phyloP scores from a whole-genome alignment of 2,888 invertebrate species.

The Melanotus villosus region DNA sequence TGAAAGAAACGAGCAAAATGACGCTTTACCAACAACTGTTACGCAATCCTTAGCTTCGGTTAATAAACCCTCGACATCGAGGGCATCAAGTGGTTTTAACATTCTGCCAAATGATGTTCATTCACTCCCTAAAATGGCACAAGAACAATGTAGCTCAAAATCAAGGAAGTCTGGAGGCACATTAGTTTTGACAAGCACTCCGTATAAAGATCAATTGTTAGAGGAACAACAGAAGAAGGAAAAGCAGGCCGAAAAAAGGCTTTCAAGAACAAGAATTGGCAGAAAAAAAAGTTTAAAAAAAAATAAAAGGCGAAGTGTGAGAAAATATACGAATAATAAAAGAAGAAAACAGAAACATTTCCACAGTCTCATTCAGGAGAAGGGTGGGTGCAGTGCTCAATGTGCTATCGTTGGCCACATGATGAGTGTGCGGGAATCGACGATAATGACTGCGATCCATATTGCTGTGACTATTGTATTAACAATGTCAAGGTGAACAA shows the following conservation, averaged over 20 bases:
- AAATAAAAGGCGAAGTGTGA: background rate
- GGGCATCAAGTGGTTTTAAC: constrained; percentile 2
- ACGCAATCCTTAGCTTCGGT: background rate
- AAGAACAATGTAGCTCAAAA: constrained; percentile 7
- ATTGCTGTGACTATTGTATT: background rate
- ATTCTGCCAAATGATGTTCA: constrained; percentile 12
- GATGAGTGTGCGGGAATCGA: background rate
- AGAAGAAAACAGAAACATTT: background rate
- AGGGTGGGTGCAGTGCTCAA: background rate
- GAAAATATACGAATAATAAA: background rate
- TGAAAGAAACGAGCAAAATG: too few relatives aligned
- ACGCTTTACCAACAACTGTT: background rate
- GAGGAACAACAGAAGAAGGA: background rate
- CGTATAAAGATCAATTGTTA: background rate
- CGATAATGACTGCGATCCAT: background rate
- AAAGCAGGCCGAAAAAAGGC: background rate
- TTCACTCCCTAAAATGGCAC: constrained; percentile 17
- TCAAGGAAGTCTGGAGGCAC: background rate
- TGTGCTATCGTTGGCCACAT: background rate
- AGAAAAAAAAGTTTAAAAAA: constrained; percentile 1
- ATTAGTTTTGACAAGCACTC: background rate
- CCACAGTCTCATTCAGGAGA: background rate
- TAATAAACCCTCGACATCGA: background rate
- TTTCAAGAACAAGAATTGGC: background rate
- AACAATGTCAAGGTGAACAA: too few relatives aligned